Base-by-base conservation (phyloP, 2,888 invertebrate species). In the Arge pagana region DNA sequence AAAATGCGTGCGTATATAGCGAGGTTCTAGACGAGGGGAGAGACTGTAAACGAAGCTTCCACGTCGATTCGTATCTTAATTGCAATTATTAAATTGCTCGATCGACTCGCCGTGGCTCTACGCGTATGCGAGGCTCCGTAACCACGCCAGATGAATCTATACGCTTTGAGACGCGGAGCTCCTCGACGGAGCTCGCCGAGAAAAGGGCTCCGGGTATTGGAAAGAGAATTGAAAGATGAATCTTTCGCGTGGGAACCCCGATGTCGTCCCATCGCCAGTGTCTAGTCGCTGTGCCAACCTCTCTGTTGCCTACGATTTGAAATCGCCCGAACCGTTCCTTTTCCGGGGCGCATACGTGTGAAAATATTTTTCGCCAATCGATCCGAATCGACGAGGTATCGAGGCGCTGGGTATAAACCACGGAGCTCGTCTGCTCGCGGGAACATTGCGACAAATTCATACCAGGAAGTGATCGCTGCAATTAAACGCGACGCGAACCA, bases 341-440 rank as follows among this genome's bases (percentile, higher is more conserved):
- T 63, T 66, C 63, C 59, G 60, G 58, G 58, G 56, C 55, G 57
- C 55, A 55, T 51, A 57, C 53, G 59, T 60, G 58, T 62, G 61
- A 62, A 62, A 39, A 43, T 55, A 64, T 62, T 65, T 65, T 66
- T 64, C n/a, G n/a, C n/a, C n/a, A n/a, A n/a, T n/a, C n/a, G n/a
- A n/a, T n/a, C n/a, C n/a, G n/a, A n/a, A n/a, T n/a, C n/a, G n/a
- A n/a, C n/a, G n/a, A n/a, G n/a, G n/a, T n/a, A n/a, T n/a, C n/a
- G n/a, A n/a, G n/a, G n/a, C n/a, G n/a, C n/a, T n/a, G n/a, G n/a
- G n/a, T n/a, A n/a, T n/a, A n/a, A n/a, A n/a, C n/a, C n/a, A n/a
- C n/a, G n/a, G n/a, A n/a, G n/a, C n/a, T n/a, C n/a, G n/a, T n/a
- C n/a, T n/a, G n/a, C n/a, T n/a, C 19, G 21, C 16, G 21, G 18